Conservation (phyloP, 2,113 vertebrate species). For the human (Homo sapiens) region GRCh38 chr2:59585501-59586000, state of each 20-base stretch:
- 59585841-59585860: constrained; percentile 78
- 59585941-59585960: constrained; percentile 89
- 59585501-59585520: constrained; percentile 66
- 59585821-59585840: constrained; percentile 82
- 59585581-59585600: constrained; percentile 73
- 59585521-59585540: constrained; percentile 33
- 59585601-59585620: constrained; percentile 54
- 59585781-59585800: constrained; percentile 72
- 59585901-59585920: constrained; percentile 72
- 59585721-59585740: constrained; percentile 74
- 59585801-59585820: constrained; percentile 74
- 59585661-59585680: not conserved
- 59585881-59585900: constrained; percentile 74
- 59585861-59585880: constrained; percentile 80
- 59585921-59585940: constrained; percentile 81
- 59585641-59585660: constrained; percentile 66
- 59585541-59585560: constrained; percentile 47
- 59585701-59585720: constrained; percentile 52
- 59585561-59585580: constrained; percentile 71
- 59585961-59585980: constrained; percentile 87
- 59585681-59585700: constrained; percentile 4
- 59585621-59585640: constrained; percentile 69
- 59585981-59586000: constrained; percentile 89
- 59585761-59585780: constrained; percentile 76
- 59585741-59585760: constrained; percentile 72